phyloP scores from a whole-genome alignment of 2,113 vertebrate genomes.

The Illadopsis cleaveri region DNA sequence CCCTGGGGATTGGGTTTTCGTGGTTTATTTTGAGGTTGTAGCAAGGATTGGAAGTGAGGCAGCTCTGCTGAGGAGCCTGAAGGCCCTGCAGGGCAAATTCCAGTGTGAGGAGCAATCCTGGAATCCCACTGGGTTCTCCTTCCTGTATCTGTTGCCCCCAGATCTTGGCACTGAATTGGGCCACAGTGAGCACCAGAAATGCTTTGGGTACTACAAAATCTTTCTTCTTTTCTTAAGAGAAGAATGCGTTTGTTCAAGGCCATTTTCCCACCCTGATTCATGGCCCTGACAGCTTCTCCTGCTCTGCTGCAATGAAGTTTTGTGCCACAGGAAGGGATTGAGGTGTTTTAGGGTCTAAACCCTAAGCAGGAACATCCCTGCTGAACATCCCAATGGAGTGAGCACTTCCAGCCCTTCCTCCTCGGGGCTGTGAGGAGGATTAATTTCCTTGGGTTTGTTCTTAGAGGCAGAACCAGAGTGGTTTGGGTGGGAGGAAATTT shows the following conservation, averaged over 20 bases:
- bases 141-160: background rate
- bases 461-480: background rate
- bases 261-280: background rate
- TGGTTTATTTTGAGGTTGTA: background rate
- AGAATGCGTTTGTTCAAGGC: background rate
- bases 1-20: background rate
- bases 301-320: background rate
- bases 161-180: background rate
- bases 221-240: background rate
- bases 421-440: too few species aligned
- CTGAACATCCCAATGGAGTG: rapidly evolving
- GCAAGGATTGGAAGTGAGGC: background rate
- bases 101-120: background rate
- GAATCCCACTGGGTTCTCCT: background rate
- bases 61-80: background rate
- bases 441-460: background rate
- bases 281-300: background rate
- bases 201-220: background rate
- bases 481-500: background rate
- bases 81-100: background rate
- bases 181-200: background rate
- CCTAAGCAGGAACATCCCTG: background rate
- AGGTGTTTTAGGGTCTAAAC: background rate
- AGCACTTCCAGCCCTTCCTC: background rate
- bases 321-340: background rate